Evolutionary conservation across 2,797 vertebrate species (phyloP).

Genomic region (Phalanger gymnotis): DNA sequence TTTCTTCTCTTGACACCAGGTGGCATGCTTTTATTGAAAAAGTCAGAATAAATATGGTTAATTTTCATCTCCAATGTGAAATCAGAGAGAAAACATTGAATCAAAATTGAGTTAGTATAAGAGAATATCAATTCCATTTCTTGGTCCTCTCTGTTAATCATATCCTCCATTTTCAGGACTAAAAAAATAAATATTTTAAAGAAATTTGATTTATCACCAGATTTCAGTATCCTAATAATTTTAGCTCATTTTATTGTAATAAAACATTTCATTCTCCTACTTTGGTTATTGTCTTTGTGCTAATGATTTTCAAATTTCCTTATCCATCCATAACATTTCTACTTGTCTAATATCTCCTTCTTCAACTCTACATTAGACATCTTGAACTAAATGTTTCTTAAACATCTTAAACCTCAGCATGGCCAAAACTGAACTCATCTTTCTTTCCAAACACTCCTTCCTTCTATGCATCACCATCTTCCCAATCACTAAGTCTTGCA

Average conservation of each 20-base stretch:
- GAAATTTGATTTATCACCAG: background rate
- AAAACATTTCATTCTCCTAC: background rate
- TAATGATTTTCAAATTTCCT: background rate
- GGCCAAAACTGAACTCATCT: background rate
- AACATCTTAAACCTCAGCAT: background rate
- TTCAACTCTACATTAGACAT: background rate
- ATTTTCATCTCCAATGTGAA: background rate
- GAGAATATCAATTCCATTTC: background rate
- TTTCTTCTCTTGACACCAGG: background rate
- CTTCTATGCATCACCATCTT: background rate
- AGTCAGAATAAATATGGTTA: background rate
- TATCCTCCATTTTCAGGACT: background rate
- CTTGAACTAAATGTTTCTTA: background rate
- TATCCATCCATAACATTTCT: background rate
- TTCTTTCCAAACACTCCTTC: background rate
- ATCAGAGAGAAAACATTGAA: background rate
- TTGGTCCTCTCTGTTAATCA: background rate
- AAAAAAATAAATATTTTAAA: background rate
- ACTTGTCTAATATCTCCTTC: too few species aligned
- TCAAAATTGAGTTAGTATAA: background rate
- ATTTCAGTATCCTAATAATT: background rate
- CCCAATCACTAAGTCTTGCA: background rate
- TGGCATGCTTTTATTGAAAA: background rate
- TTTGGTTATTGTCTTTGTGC: background rate
- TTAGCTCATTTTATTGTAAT: background rate